These are phyloP conservation scores for Cremastinae sp. DNA, from an alignment of 2,888 invertebrate species.

Conservation along the genomic window DNA sequence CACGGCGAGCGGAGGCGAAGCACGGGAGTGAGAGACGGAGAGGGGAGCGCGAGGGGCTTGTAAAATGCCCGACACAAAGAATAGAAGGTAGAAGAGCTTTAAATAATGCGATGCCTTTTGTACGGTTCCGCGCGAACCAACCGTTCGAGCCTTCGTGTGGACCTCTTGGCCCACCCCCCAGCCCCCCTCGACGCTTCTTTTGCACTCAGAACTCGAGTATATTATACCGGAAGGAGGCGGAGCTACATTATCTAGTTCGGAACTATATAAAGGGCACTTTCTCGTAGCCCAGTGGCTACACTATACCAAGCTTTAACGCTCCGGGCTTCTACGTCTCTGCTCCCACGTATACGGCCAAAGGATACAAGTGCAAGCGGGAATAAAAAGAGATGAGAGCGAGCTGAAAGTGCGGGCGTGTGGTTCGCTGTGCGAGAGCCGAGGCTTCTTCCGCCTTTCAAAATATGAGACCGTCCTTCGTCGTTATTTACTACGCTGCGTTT, in stretches of 20 bases:
- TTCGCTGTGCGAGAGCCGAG: slow-evolving; percentile 61
- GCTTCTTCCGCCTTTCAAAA: slow-evolving; percentile 72
- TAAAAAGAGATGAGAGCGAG: neutral
- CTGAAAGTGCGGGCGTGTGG: slow-evolving; percentile 57
- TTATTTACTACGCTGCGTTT: slow-evolving; percentile 67
- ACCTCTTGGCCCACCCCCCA: slow-evolving; percentile 44
- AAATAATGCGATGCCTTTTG: slow-evolving; percentile 75
- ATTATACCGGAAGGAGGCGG: slow-evolving; percentile 67
- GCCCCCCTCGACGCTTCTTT: neutral
- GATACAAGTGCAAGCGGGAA: slow-evolving; percentile 27
- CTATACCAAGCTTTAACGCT: slow-evolving; percentile 32
- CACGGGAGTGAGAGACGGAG: slow-evolving; percentile 11
- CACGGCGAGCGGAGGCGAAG: slow-evolving; percentile 61
- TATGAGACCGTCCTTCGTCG: slow-evolving; percentile 71
- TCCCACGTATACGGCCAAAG: slow-evolving; percentile 39
- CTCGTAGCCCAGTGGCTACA: slow-evolving; percentile 58
- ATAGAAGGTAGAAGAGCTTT: slow-evolving; percentile 72
- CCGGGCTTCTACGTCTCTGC: slow-evolving; percentile 28
- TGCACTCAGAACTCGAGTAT: slow-evolving; percentile 62
- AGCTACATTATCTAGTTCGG: slow-evolving; percentile 72
- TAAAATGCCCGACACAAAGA: slow-evolving; percentile 72
- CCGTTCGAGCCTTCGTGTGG: slow-evolving; percentile 59
- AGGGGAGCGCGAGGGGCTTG: slow-evolving; percentile 56
- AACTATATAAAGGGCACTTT: slow-evolving; percentile 72
- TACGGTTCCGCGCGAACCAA: slow-evolving; percentile 63